These are phyloP conservation scores for Choreutis nemorana DNA, from an alignment of 2,888 invertebrate genomes.

Conservation along the genomic window DNA sequence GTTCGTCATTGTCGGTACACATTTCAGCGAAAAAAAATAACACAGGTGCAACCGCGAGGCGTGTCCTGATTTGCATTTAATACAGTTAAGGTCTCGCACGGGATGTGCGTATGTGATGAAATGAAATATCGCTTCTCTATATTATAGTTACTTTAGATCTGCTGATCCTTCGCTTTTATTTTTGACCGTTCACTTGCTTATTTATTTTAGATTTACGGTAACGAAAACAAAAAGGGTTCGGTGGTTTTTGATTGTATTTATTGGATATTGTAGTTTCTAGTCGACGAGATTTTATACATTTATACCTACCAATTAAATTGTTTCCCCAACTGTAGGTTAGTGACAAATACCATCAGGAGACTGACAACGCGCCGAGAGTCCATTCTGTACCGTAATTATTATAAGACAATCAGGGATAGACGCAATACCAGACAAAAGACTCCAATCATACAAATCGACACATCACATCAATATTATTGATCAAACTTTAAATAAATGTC, in stretches of 20 bases:
- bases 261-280: slow-evolving; percentile 54
- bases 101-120: slow-evolving; percentile 44
- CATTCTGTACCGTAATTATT: slow-evolving; percentile 31
- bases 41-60: slow-evolving; percentile 24
- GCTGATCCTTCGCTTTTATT: slow-evolving; percentile 43
- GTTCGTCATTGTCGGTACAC: slow-evolving; percentile 39
- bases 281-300: slow-evolving; percentile 37
- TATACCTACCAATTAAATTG: slow-evolving; percentile 20
- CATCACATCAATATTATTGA: too few species aligned
- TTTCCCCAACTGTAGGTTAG: slow-evolving; percentile 22
- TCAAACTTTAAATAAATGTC: too few species aligned
- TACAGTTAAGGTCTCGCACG: slow-evolving; percentile 37
- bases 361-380: slow-evolving; percentile 23
- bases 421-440: slow-evolving; percentile 53
- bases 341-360: slow-evolving; percentile 28
- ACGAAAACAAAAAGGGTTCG: slow-evolving; percentile 25
- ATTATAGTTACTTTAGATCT: slow-evolving; percentile 42
- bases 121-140: slow-evolving; percentile 40
- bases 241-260: slow-evolving; percentile 36
- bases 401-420: slow-evolving; percentile 39
- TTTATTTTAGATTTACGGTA: slow-evolving; percentile 44
- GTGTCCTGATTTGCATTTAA: slow-evolving; percentile 35
- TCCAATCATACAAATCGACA: too few species aligned
- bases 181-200: slow-evolving; percentile 34
- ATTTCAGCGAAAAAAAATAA: slow-evolving; percentile 36